Percentiles rank a stretch among this genome's conserved stretches.
Conservation (phyloP, 2,113 vertebrate genomes). For the Anolis sagrei region DNA sequence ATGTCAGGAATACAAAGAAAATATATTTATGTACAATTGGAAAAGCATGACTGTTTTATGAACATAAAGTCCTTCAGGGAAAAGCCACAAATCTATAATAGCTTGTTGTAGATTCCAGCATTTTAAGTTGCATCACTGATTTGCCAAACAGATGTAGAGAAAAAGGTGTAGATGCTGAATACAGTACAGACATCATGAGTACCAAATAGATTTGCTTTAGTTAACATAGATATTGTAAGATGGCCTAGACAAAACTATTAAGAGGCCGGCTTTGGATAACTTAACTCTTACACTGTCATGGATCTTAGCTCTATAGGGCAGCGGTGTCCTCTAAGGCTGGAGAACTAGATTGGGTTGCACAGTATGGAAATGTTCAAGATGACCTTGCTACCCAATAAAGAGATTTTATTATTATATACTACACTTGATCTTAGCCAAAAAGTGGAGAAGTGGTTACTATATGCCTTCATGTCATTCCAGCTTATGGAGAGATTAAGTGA, state of each 20-base stretch:
- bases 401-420: too few relatives aligned
- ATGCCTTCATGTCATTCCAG: too few relatives aligned
- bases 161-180: neutral
- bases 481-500: too few relatives aligned
- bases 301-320: neutral
- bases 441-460: too few relatives aligned
- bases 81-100: constrained; percentile 6
- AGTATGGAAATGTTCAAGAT: too few relatives aligned
- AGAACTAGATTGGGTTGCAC: too few relatives aligned
- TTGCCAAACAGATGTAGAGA: constrained; percentile 4
- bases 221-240: neutral
- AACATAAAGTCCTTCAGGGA: constrained; percentile 8
- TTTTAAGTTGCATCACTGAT: constrained; percentile 8
- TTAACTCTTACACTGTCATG: neutral
- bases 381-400: too few relatives aligned
- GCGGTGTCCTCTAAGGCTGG: too few relatives aligned
- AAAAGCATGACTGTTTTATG: constrained; percentile 15
- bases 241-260: neutral
- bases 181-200: neutral
- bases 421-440: too few relatives aligned
- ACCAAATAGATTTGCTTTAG: neutral
- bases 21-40: neutral
- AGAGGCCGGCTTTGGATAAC: neutral
- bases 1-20: neutral
- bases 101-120: neutral